Evolutionary conservation across 1,140 invertebrate species (phyloP), one percentile per base, ranked within the genome.

Genomic region (Bombus superbus): DNA sequence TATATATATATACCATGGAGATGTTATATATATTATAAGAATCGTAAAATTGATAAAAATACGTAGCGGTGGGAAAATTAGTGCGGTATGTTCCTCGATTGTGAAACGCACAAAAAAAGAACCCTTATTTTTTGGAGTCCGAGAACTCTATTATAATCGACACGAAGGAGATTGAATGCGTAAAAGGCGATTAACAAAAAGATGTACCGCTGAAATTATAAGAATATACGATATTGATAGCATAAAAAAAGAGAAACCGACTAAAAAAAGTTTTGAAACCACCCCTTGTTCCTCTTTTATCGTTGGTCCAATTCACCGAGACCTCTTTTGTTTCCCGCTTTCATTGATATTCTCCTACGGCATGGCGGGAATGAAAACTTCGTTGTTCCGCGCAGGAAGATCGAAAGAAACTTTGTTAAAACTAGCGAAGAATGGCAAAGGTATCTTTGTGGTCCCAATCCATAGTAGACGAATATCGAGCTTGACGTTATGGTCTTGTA

Each of bases 31-130:
- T 64, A 38, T 68, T 35, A 4, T 35, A 80, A 80, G 15, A 71
- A 28, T 11, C 32, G 40, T 62, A 59, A 44, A 64, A 78, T 25
- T 15, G 8, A 3, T 5, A 38, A 81, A 38, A 72, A 28, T 44
- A 77, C 13, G 28, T 64, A 75, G 72, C 64, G 76, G 75, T 71
- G 28, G 40, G 2, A 47, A 72, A 62, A 72, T 38, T 64, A 77
- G 59, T 62, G 83, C 77, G 83, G 77, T 69, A 85, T 80, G 76
- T 85, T 85, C 83, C 83, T 85, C 77, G 57, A 44, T 72, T 80
- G 72, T 59, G 53, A 85, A 85, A 79, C 83, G 83, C 83, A 85
- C 76, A 80, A 85, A 78, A 75, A 77, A 57, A 78, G 47, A 84
- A 79, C 22, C 47, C 64, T 66, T 40, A 66, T 69, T 79, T 85